Conservation (phyloP, 2,888 invertebrate species). For the Meandrusa payeni region DNA sequence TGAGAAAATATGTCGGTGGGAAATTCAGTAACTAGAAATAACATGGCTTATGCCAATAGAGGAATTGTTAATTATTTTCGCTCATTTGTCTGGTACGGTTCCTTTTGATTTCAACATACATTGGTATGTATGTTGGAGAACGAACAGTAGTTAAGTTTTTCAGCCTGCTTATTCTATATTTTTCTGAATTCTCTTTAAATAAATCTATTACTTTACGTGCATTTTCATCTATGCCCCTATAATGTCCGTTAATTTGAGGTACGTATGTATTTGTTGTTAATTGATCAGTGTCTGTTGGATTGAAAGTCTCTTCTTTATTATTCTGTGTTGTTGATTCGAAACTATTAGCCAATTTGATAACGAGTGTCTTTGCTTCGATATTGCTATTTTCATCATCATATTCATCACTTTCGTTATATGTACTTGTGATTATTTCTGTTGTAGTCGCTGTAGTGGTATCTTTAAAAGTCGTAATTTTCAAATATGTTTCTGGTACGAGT, state of each 20-base stretch:
- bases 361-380: conserved; percentile 39
- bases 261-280: conserved; percentile 51
- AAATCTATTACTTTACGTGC: conserved; percentile 42
- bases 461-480: conserved; percentile 31
- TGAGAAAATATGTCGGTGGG: conserved; percentile 33
- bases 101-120: conserved; percentile 65
- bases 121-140: conserved; percentile 47
- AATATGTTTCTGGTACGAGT: conserved; percentile 56
- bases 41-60: not conserved
- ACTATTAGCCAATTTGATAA: conserved; percentile 51
- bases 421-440: conserved; percentile 31
- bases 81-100: conserved; percentile 40
- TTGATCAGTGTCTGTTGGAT: conserved; percentile 27
- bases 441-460: conserved; percentile 25
- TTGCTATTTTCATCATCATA: conserved; percentile 21
- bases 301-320: conserved; percentile 16
- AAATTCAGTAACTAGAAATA: conserved; percentile 23
- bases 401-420: conserved; percentile 20
- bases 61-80: conserved; percentile 19
- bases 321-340: conserved; percentile 35
- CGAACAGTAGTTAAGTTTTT: conserved; percentile 49
- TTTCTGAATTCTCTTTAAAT: conserved; percentile 45
- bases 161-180: conserved; percentile 51
- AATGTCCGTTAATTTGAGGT: conserved; percentile 69
- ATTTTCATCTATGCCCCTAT: conserved; percentile 54